phyloP scores from a whole-genome alignment of 2,797 vertebrate species.

The Rhinella marina region DNA sequence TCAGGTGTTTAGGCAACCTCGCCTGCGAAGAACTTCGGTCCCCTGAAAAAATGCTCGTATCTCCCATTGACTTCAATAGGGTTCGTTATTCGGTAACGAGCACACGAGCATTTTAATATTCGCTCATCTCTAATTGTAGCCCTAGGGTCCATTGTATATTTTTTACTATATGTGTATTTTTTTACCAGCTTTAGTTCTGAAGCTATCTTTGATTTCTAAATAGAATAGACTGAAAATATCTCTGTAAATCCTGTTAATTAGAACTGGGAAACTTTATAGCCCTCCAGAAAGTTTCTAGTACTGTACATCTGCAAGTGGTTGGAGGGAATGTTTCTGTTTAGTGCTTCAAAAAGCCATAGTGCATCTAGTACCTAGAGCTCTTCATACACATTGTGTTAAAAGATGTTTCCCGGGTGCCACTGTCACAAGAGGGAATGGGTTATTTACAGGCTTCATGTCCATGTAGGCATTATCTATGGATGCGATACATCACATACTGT shows the following conservation, averaged over 20 bases:
- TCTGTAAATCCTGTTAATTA: not conserved
- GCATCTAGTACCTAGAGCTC: not conserved
- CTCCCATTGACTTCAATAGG: too few species aligned
- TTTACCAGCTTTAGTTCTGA: not conserved
- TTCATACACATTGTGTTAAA: not conserved
- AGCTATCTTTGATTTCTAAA: not conserved
- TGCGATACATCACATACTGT: not conserved
- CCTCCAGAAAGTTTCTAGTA: not conserved
- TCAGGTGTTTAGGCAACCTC: too few species aligned
- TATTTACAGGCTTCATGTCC: not conserved
- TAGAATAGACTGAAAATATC: not conserved
- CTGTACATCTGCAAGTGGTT: constrained; percentile 10
- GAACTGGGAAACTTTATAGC: not conserved
- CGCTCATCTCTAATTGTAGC: too few species aligned
- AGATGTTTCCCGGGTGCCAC: too few species aligned
- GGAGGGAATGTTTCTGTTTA: not conserved
- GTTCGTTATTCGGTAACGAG: too few species aligned
- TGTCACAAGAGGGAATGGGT: not conserved
- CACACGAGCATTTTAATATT: too few species aligned
- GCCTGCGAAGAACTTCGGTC: too few species aligned
- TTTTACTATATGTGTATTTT: not conserved
- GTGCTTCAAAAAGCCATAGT: not conserved
- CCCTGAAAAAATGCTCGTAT: too few species aligned
- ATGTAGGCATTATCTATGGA: not conserved
- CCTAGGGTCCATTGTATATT: not conserved